Percentiles rank a stretch among this genome's conserved stretches.
Conservation (phyloP, 2,888 invertebrate species). For the Pristionchus maxplancki region DNA sequence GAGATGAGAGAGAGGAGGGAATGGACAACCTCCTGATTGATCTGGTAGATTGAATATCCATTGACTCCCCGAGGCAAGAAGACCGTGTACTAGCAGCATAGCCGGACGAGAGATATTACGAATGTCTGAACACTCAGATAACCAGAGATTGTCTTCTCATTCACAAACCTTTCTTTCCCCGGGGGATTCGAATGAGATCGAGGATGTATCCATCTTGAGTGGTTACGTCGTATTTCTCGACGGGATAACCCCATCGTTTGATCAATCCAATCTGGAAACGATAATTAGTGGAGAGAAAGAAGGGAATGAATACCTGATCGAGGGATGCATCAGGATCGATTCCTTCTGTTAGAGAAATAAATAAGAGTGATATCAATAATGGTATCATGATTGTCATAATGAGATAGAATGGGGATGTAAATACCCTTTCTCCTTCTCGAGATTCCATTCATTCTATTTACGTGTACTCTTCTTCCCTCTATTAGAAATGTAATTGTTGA, state of each 20-base stretch:
- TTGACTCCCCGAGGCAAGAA: not conserved
- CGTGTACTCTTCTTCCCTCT: not conserved
- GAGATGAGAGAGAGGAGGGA: not conserved
- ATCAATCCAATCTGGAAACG: not conserved
- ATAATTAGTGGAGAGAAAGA: not conserved
- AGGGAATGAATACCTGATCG: not conserved
- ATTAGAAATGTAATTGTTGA: not conserved
- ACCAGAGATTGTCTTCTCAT: not conserved
- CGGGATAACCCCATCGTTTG: constrained; percentile 13
- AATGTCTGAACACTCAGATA: not conserved
- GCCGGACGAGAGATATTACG: not conserved
- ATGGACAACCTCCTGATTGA: not conserved
- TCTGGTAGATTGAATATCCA: constrained; percentile 13
- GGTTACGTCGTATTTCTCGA: not conserved
- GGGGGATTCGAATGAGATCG: not conserved
- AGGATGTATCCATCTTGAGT: constrained; percentile 23
- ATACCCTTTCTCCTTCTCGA: not conserved
- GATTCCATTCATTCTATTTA: not conserved
- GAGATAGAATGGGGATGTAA: not conserved
- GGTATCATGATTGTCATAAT: not conserved
- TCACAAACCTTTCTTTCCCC: not conserved
- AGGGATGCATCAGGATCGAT: not conserved
- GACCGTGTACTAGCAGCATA: not conserved
- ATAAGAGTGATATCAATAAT: not conserved
- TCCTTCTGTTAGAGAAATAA: not conserved